A percentile compares a stretch with the other conserved stretches of the same genome.
Conservation (phyloP, 2,888 invertebrate genomes). For the Andrena hattorfiana region DNA sequence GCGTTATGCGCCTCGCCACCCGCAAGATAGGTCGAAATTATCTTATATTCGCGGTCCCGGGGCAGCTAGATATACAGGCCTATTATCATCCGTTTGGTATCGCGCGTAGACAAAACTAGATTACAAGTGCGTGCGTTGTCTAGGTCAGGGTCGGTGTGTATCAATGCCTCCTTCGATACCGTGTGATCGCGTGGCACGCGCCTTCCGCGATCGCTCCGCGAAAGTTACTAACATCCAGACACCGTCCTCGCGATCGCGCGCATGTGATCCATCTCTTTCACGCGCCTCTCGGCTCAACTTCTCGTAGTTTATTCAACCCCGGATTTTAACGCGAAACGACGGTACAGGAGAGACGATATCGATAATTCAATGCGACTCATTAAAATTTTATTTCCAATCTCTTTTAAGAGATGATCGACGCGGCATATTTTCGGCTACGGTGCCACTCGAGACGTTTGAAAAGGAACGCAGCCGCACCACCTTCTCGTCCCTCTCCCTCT, state of each 20-base stretch:
- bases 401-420: no score
- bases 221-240: no score
- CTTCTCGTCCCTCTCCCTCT: neutral
- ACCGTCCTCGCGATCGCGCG: no score
- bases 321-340: no score
- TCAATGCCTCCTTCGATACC: constrained; percentile 62
- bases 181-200: neutral
- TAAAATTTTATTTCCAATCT: no score
- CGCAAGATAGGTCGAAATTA: constrained; percentile 74
- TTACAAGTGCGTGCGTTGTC: constrained; percentile 76
- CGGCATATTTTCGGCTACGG: no score
- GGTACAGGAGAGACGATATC: no score
- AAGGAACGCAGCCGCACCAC: no score
- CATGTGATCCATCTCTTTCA: neutral
- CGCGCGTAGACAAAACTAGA: constrained; percentile 79
- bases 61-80: constrained; percentile 75
- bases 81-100: constrained; percentile 76
- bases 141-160: constrained; percentile 79
- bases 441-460: no score
- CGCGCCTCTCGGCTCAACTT: no score
- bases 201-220: neutral
- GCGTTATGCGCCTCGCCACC: constrained; percentile 32
- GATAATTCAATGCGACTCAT: no score
- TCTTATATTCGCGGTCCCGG: constrained; percentile 70
- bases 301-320: no score